Percentiles rank a stretch among this genome's conserved stretches.
Conservation (phyloP, 1,140 invertebrate species). For the Drosophila pseudoobscura region DNA sequence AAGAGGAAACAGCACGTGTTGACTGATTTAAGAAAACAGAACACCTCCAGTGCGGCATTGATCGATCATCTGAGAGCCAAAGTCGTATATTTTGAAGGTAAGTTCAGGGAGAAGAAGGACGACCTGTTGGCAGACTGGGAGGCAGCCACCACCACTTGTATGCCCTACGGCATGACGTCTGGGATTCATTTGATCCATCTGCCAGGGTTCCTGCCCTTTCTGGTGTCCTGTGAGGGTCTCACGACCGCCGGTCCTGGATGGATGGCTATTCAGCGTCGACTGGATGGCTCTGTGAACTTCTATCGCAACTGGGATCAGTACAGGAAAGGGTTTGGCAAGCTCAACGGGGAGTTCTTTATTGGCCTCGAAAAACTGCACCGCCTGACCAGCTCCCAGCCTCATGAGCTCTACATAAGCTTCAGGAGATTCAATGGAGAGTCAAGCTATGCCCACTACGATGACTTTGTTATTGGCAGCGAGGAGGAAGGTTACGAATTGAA, state of each 20-base stretch:
- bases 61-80: slow-evolving; percentile 45
- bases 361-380: slow-evolving; percentile 86
- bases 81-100: slow-evolving; percentile 28
- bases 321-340: slow-evolving; percentile 87
- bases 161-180: slow-evolving; percentile 36
- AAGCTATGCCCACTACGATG: slow-evolving; percentile 86
- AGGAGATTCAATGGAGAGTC: slow-evolving; percentile 85
- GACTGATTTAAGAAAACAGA: slow-evolving; percentile 40
- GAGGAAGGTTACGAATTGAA: slow-evolving; percentile 87
- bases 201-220: slow-evolving; percentile 54
- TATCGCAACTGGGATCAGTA: slow-evolving; percentile 87
- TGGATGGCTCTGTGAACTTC: slow-evolving; percentile 87
- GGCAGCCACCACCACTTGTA: slow-evolving; percentile 53
- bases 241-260: slow-evolving; percentile 83
- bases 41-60: slow-evolving; percentile 24
- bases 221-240: slow-evolving; percentile 57
- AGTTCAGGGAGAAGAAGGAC: slow-evolving; percentile 57
- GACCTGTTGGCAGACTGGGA: slow-evolving; percentile 68
- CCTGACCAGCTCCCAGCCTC: slow-evolving; percentile 85
- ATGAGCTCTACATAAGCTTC: slow-evolving; percentile 87
- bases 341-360: slow-evolving; percentile 87
- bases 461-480: slow-evolving; percentile 87
- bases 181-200: slow-evolving; percentile 62
- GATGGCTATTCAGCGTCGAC: slow-evolving; percentile 87
- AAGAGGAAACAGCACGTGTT: slow-evolving; percentile 58